phyloP scores from a whole-genome alignment of 2,888 invertebrate species.

The Rapana venosa region DNA sequence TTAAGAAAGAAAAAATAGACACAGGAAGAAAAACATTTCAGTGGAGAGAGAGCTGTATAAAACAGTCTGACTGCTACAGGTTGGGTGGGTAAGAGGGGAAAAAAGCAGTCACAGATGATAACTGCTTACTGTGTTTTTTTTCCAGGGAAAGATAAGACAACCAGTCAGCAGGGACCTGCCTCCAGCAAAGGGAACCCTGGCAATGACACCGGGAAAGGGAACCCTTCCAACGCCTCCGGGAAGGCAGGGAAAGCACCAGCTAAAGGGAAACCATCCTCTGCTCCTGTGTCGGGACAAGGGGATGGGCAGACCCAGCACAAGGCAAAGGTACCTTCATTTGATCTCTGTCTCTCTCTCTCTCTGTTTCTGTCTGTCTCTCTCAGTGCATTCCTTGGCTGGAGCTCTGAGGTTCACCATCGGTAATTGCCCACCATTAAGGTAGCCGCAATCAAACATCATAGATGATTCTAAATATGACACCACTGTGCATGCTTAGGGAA shows the following conservation, averaged over 20 bases:
- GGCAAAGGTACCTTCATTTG: background rate
- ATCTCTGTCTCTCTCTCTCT: no score
- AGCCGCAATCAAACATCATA: no score
- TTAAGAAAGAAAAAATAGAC: background rate
- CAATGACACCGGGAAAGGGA: no score
- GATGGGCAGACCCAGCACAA: background rate
- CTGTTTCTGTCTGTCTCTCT: no score
- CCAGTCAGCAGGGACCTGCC: background rate
- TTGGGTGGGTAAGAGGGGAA: background rate
- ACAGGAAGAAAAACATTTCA: background rate
- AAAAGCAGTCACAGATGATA: background rate
- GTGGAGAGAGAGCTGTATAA: background rate
- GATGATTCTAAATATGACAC: no score
- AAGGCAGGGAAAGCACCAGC: background rate
- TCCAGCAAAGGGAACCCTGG: background rate
- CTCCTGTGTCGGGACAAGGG: background rate
- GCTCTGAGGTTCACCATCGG: no score
- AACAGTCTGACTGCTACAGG: background rate
- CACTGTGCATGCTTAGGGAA: no score
- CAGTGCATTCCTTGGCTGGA: no score
- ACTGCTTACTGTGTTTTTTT: conserved; percentile 1
- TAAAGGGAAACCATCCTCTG: background rate
- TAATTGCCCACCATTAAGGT: no score
- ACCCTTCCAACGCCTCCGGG: no score
- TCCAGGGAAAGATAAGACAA: background rate